phyloP scores from a whole-genome alignment of 2,797 vertebrate species.

The Anabas testudineus region DNA sequence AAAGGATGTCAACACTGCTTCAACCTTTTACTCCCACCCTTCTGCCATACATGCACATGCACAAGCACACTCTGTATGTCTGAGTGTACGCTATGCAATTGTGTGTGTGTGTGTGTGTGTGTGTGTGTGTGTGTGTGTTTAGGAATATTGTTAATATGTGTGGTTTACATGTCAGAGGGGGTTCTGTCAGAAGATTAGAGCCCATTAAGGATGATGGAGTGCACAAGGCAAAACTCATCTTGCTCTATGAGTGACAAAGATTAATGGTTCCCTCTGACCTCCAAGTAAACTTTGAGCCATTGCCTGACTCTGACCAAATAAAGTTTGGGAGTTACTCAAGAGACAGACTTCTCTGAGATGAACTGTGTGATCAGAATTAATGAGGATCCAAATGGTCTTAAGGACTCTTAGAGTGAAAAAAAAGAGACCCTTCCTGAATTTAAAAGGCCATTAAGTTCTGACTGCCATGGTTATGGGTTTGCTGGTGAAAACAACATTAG shows the following conservation, averaged over 20 bases:
- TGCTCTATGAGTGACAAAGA: conserved; percentile 67
- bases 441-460: conserved; percentile 68
- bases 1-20: conserved; percentile 28
- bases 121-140: not conserved
- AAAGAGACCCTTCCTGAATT: conserved; percentile 54
- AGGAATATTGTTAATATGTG: conserved; percentile 22
- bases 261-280: conserved; percentile 69
- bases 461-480: conserved; percentile 52
- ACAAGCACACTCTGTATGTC: conserved; percentile 8
- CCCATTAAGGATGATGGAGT: conserved; percentile 55
- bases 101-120: conserved; percentile 2
- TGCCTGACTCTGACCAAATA: conserved; percentile 57
- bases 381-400: conserved; percentile 61
- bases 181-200: conserved; percentile 25
- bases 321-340: conserved; percentile 59
- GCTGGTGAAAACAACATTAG: conserved; percentile 71
- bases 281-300: conserved; percentile 54
- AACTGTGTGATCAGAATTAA: conserved; percentile 72
- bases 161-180: conserved; percentile 37
- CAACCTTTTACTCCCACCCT: conserved; percentile 13
- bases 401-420: conserved; percentile 47
- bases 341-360: conserved; percentile 52
- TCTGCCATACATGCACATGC: not conserved
- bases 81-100: not conserved
- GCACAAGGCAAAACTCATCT: conserved; percentile 44